Evolutionary conservation across 2,888 invertebrate species (phyloP).

Genomic region (Dendrolimus pini): DNA sequence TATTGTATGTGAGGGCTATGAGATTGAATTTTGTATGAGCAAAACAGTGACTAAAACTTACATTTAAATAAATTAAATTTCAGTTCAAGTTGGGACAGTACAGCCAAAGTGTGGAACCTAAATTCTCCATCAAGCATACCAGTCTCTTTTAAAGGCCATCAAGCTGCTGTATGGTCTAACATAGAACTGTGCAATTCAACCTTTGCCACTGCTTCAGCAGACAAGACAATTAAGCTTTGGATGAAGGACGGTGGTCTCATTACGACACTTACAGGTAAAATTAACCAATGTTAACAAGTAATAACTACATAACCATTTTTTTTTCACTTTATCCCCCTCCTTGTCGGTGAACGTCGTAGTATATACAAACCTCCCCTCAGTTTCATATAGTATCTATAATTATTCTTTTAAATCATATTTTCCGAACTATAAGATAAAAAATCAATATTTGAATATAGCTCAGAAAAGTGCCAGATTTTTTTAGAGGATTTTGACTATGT

Average conservation of each 20-base stretch:
- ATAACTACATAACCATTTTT: constrained; percentile 1
- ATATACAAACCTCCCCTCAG: too few species aligned
- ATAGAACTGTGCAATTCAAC: constrained; percentile 72
- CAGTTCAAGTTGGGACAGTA: constrained; percentile 96
- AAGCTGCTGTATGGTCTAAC: constrained; percentile 92
- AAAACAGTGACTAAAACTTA: too few species aligned
- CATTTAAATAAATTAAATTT: background rate
- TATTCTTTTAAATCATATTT: too few species aligned
- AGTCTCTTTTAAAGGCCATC: constrained; percentile 81
- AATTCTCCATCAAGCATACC: constrained; percentile 66
- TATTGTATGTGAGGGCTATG: background rate
- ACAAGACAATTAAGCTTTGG: constrained; percentile 93
- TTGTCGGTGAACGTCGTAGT: too few species aligned
- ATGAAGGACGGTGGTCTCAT: constrained; percentile 80
- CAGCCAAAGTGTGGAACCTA: constrained; percentile 89
- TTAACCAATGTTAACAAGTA: constrained; percentile 2
- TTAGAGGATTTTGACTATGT: too few species aligned
- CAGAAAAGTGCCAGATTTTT: too few species aligned
- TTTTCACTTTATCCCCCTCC: too few species aligned
- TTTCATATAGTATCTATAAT: too few species aligned
- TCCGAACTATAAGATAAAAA: too few species aligned
- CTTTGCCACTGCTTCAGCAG: constrained; percentile 93
- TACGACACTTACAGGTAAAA: constrained; percentile 79
- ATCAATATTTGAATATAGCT: too few species aligned
- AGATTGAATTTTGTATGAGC: background rate